A percentile compares a stretch with the other conserved stretches of the same genome.
These are phyloP conservation scores for Drosophila eugracilis DNA, from an alignment of 1,140 invertebrate species.

Conservation along the genomic window DNA sequence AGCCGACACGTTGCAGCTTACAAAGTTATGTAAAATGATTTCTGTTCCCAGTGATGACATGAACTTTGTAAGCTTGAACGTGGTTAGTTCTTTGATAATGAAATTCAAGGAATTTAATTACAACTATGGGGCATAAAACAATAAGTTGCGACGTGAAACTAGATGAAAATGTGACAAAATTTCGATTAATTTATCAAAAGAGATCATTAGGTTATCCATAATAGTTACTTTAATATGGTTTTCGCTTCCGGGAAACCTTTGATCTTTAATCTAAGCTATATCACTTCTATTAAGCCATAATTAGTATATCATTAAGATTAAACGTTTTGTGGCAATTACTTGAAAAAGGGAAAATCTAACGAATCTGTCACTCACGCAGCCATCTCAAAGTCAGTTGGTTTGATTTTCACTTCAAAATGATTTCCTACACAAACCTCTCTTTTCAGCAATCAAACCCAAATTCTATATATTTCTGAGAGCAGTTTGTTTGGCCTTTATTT, in stretches of 20 bases:
- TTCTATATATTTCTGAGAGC: conserved; percentile 13
- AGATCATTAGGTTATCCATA: too few relatives aligned
- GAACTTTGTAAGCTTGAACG: neutral
- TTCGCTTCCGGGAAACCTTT: too few relatives aligned
- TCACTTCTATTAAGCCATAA: too few relatives aligned
- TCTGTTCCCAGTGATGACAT: conserved; percentile 8
- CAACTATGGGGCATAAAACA: neutral
- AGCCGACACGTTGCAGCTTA: conserved; percentile 52
- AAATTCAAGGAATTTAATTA: neutral
- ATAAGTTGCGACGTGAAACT: too few relatives aligned
- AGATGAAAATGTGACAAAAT: too few relatives aligned
- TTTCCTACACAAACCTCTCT: conserved; percentile 9
- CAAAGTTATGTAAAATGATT: conserved; percentile 33
- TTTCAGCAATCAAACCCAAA: conserved; percentile 24
- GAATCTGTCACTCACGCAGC: conserved; percentile 1
- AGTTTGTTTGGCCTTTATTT: conserved; percentile 32
- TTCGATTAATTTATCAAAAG: too few relatives aligned
- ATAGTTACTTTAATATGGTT: too few relatives aligned
- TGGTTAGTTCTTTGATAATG: neutral
- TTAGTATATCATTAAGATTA: too few relatives aligned
- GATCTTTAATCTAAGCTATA: too few relatives aligned
- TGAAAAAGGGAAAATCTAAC: too few relatives aligned
- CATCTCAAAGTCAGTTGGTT: conserved; percentile 1
- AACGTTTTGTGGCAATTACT: too few relatives aligned
- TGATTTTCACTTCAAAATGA: conserved; percentile 20